phyloP scores from a whole-genome alignment of 2,797 vertebrate genomes.

The Toxotes lorentzi region DNA sequence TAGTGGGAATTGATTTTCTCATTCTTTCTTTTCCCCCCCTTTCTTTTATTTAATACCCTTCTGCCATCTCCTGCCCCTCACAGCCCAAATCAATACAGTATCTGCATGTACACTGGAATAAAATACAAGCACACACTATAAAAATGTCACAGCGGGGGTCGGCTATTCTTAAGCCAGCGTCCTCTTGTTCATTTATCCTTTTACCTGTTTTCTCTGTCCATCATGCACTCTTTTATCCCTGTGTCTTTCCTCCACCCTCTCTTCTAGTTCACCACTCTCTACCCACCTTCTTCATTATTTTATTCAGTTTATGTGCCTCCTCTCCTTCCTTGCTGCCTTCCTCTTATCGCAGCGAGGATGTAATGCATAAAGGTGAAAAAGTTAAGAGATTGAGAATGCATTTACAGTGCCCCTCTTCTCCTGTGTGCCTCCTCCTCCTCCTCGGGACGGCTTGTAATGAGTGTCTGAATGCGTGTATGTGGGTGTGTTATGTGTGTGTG shows the following conservation, averaged over 20 bases:
- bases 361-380: slow-evolving; percentile 74
- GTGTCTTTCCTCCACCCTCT: slow-evolving; percentile 14
- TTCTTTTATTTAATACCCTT: slow-evolving; percentile 79
- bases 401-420: slow-evolving; percentile 61
- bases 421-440: slow-evolving; percentile 47
- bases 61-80: slow-evolving; percentile 67
- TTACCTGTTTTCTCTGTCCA: slow-evolving; percentile 25
- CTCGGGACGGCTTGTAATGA: slow-evolving; percentile 61
- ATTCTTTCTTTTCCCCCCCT: slow-evolving; percentile 34
- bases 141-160: slow-evolving; percentile 52
- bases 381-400: slow-evolving; percentile 75
- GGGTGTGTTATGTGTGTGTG: slow-evolving; percentile 44
- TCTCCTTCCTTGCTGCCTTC: slow-evolving; percentile 25
- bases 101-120: slow-evolving; percentile 74
- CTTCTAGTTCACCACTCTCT: background rate
- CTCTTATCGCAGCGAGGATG: slow-evolving; percentile 44
- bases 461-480: slow-evolving; percentile 56
- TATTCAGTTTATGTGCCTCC: slow-evolving; percentile 46
- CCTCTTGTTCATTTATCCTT: slow-evolving; percentile 36
- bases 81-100: slow-evolving; percentile 74
- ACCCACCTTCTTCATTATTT: slow-evolving; percentile 44
- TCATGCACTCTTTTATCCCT: background rate
- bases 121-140: slow-evolving; percentile 63
- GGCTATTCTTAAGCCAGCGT: slow-evolving; percentile 33
- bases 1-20: slow-evolving; percentile 70